Base-by-base conservation (phyloP, 2,797 vertebrate genomes). In the Podarcis siculus region DNA sequence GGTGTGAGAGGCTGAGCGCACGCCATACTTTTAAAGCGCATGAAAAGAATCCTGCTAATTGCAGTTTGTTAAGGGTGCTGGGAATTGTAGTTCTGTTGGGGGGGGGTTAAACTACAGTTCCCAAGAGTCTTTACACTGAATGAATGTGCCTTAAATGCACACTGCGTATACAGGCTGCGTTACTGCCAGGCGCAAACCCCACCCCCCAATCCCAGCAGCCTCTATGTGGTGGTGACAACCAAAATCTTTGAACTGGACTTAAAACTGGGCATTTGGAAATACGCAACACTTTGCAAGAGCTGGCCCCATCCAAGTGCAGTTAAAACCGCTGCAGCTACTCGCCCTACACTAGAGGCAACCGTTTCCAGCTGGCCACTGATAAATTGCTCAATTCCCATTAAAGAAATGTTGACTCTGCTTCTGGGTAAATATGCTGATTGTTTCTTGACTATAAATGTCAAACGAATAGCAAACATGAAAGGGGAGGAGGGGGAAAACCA, bases 371-470 rank as follows among this genome's bases (percentile, higher is more conserved):
- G 23, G 72, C 32, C 64, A 71, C 32, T 64, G n/a, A 67, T 72
- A 85, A 77, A 69, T 85, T 69, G 64, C 88, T 89, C 85, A 71
- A 71, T 89, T 87, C 73, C 78, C 82, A 39, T 81, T 64, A 81
- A 79, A 91, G 91, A 89, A 94, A 93, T 92, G 90, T 95, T 95
- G 94, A 94, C 73, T 90, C 86, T 17, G 90, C 94, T 95, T 90
- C 94, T 93, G 93, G 89, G 85, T 90, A 95, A 95, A 96, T 87
- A 95, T 78, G 91, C 83, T 87, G 88, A 90, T 94, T 95, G 95
- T 94, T 93, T 94, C 92, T 80, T 1, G 30, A 90, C 84, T 78
- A 88, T 87, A 93, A 91, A 86, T 61, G 71, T 81, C 87, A 87
- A 79, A 32, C 7, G 69, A 13, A 69, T 6, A 90, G 91, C 89